These are phyloP conservation scores for Eospalax fontanierii DNA, from an alignment of 2,797 vertebrate genomes.

Conservation along the genomic window DNA sequence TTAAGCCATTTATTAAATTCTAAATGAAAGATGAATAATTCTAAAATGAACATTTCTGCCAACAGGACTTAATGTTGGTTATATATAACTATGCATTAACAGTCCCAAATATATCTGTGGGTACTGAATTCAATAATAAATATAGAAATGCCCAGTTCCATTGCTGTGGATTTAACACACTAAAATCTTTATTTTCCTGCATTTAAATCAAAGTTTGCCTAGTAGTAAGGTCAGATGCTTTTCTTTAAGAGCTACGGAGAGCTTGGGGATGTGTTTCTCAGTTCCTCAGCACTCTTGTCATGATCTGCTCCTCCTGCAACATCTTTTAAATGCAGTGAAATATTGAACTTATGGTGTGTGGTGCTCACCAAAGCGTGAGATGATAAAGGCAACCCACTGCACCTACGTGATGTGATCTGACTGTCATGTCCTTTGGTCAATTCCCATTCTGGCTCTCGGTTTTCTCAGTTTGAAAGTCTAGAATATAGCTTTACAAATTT, in stretches of 20 bases:
- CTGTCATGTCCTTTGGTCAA: not conserved
- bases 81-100: not conserved
- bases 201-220: slow-evolving; percentile 25
- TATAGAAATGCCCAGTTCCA: not conserved
- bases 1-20: slow-evolving; percentile 16
- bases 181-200: not conserved
- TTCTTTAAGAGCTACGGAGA: not conserved
- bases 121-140: not conserved
- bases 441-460: not conserved
- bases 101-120: not conserved
- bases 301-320: not conserved
- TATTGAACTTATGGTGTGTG: not conserved
- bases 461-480: not conserved
- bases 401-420: not conserved
- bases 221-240: not conserved
- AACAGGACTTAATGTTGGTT: not conserved
- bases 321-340: not conserved
- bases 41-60: not conserved
- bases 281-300: not conserved
- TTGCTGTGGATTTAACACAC: not conserved
- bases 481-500: not conserved
- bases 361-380: not conserved
- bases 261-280: not conserved
- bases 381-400: not conserved
- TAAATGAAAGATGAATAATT: slow-evolving; percentile 10